These are phyloP conservation scores for Oscheius sp. DNA, from an alignment of 1,140 invertebrate genomes.

Conservation along the genomic window DNA sequence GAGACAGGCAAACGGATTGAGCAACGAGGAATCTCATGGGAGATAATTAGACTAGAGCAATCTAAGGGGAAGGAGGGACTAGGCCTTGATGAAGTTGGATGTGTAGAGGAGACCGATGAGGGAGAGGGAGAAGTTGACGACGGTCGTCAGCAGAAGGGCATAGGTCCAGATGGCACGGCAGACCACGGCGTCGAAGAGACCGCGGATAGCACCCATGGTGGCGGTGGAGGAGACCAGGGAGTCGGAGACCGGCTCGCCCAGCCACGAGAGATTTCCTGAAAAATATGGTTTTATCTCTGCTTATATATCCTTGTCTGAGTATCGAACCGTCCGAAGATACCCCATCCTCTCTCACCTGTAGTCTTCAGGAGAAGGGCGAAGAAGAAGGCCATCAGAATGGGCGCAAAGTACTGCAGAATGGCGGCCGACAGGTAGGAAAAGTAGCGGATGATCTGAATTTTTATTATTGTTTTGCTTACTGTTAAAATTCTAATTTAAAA, in stretches of 20 bases:
- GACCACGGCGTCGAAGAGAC: slow-evolving; percentile 13
- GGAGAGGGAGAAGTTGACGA: slow-evolving; percentile 17
- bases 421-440: slow-evolving; percentile 24
- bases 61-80: neutral
- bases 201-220: slow-evolving; percentile 14
- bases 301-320: neutral
- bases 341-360: slow-evolving; percentile 5
- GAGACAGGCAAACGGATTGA: too few species aligned
- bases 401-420: slow-evolving; percentile 22
- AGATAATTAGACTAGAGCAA: too few species aligned
- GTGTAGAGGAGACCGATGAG: slow-evolving; percentile 25
- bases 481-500: too few species aligned
- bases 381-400: slow-evolving; percentile 15
- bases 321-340: too few species aligned
- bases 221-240: neutral
- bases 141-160: slow-evolving; percentile 4
- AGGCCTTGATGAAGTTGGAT: slow-evolving; percentile 16
- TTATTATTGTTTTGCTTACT: neutral
- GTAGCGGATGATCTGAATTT: slow-evolving; percentile 27
- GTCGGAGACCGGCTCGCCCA: neutral
- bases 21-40: too few species aligned
- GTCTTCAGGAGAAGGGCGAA: slow-evolving; percentile 34
- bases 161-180: slow-evolving; percentile 25
- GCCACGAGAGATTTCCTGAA: slow-evolving; percentile 27
- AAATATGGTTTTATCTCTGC: neutral